A percentile compares a stretch with the other conserved stretches of the same genome.
These are phyloP conservation scores for Poeciliopsis presidionis DNA, from an alignment of 2,797 vertebrate species.

Conservation along the genomic window DNA sequence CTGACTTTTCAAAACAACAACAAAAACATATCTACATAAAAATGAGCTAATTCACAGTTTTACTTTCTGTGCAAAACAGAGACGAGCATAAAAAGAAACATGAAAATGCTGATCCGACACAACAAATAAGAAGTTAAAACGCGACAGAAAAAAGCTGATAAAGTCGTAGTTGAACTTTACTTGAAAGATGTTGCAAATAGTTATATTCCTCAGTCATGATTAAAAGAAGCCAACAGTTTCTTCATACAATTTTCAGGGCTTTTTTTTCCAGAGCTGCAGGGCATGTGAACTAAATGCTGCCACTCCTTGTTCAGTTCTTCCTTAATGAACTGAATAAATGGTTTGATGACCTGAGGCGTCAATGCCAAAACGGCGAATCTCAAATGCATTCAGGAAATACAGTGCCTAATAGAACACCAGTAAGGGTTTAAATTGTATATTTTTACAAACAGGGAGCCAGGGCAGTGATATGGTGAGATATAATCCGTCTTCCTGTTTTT, in stretches of 20 bases:
- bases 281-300: not conserved
- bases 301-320: not conserved
- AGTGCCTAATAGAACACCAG: not conserved
- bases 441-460: not conserved
- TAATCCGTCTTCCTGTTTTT: not conserved
- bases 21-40: not conserved
- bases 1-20: not conserved
- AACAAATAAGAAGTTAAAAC: not conserved
- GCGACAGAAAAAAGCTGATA: not conserved
- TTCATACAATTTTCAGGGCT: not conserved
- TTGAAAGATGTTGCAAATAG: not conserved
- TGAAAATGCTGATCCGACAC: not conserved
- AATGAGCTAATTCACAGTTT: not conserved
- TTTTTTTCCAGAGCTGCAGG: not conserved
- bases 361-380: not conserved
- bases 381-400: not conserved
- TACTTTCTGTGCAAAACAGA: not conserved
- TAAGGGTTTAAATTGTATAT: not conserved
- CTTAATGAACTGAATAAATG: not conserved
- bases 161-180: not conserved
- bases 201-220: not conserved
- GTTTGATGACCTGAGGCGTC: not conserved
- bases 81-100: not conserved
- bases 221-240: not conserved
- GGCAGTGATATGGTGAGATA: not conserved